phyloP scores from a whole-genome alignment of 2,113 vertebrate species.

The Bungarus multicinctus region DNA sequence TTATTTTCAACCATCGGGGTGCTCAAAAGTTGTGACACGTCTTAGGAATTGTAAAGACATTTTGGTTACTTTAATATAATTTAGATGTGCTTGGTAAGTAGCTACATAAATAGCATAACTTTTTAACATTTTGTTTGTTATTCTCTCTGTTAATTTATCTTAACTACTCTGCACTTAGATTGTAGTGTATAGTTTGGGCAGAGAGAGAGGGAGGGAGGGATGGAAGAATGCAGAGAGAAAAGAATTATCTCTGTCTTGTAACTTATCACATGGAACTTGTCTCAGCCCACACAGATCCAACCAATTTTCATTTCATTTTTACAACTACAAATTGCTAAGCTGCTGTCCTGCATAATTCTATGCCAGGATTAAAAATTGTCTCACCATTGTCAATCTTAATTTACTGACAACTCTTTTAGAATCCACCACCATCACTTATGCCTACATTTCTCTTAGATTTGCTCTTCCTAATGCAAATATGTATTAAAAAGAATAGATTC shows the following conservation, averaged over 20 bases:
- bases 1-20: no score
- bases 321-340: neutral
- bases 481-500: no score
- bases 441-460: neutral
- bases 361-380: neutral
- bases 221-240: neutral
- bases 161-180: neutral
- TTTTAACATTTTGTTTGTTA: no score
- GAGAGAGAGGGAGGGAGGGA: no score
- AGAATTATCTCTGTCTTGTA: neutral
- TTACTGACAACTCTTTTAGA: neutral
- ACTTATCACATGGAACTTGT: neutral
- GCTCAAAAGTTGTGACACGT: no score
- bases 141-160: neutral
- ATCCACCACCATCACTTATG: neutral
- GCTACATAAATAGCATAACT: no score
- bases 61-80: no score
- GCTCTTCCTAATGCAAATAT: neutral
- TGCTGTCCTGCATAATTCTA: neutral
- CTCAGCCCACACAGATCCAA: neutral
- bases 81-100: no score
- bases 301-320: neutral
- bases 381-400: neutral
- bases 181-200: neutral
- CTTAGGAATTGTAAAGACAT: no score